Evolutionary conservation across 2,113 vertebrate species (phyloP).

Genomic region (Hystrix brachyura): DNA sequence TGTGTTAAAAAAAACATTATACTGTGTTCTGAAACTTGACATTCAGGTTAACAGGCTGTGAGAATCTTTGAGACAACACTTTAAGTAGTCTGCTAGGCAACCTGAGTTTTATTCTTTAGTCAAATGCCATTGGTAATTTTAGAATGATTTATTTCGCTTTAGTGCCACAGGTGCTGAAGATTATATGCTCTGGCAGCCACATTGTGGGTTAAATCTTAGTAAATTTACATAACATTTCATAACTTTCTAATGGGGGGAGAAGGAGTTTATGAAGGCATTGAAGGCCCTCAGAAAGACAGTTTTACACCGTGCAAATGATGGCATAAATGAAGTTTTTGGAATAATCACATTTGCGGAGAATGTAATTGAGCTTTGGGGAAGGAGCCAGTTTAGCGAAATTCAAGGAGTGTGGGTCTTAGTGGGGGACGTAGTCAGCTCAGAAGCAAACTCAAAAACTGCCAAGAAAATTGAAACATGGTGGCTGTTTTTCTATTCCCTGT

Average conservation of each 20-base stretch:
- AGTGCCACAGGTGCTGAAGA: constrained; percentile 53
- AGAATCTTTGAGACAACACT: constrained; percentile 72
- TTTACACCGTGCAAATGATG: background rate
- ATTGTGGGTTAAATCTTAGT: constrained; percentile 72
- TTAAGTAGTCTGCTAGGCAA: constrained; percentile 64
- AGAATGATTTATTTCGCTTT: constrained; percentile 75
- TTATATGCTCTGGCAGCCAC: constrained; percentile 46
- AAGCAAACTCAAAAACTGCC: background rate
- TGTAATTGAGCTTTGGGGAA: constrained; percentile 7
- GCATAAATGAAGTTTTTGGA: constrained; percentile 39
- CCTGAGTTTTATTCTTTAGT: constrained; percentile 64
- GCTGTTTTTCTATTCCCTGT: background rate
- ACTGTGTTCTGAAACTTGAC: constrained; percentile 65
- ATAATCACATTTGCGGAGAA: background rate
- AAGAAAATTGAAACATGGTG: background rate
- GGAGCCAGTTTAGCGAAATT: background rate
- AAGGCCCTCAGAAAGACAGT: constrained; percentile 32
- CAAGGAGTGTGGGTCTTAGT: background rate
- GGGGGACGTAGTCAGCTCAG: background rate
- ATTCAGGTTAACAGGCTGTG: constrained; percentile 71
- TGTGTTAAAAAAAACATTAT: constrained; percentile 59
- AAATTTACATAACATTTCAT: constrained; percentile 72
- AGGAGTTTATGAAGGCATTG: constrained; percentile 58
- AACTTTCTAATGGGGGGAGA: constrained; percentile 59
- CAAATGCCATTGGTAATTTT: constrained; percentile 69